Conservation (phyloP, 2,797 vertebrate genomes). For the Lepilemur ruficaudatus region DNA sequence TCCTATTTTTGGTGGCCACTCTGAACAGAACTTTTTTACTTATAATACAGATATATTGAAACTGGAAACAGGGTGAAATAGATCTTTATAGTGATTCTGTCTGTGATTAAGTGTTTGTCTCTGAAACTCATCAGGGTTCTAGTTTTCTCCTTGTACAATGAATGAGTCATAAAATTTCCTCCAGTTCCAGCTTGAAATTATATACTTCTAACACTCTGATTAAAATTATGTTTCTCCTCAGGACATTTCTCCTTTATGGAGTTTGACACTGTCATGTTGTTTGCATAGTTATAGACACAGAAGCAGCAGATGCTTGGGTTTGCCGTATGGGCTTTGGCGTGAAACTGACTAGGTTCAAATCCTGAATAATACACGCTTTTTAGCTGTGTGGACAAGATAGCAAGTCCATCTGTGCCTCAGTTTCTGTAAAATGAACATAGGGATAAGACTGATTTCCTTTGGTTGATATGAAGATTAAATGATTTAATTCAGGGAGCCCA, state of each 20-base stretch:
- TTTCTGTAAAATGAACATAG: constrained; percentile 10
- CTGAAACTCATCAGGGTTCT: neutral
- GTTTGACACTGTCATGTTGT: neutral
- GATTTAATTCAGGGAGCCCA: neutral
- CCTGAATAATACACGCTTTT: neutral
- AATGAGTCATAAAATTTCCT: neutral
- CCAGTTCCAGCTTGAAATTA: neutral
- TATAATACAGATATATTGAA: neutral
- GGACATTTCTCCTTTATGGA: neutral
- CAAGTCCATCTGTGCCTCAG: neutral
- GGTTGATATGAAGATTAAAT: neutral
- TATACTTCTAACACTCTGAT: neutral
- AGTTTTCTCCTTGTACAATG: neutral
- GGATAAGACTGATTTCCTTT: neutral
- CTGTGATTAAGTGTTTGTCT: neutral
- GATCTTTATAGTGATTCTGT: neutral
- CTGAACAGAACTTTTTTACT: neutral
- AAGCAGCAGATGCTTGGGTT: neutral
- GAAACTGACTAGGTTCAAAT: neutral
- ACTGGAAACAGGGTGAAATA: neutral
- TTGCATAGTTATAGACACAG: neutral
- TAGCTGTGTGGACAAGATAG: neutral
- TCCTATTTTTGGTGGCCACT: neutral
- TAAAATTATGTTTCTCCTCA: neutral
- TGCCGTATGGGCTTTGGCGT: neutral